These are phyloP conservation scores for Parascotia fuliginaria DNA, from an alignment of 2,888 invertebrate genomes.

Conservation along the genomic window DNA sequence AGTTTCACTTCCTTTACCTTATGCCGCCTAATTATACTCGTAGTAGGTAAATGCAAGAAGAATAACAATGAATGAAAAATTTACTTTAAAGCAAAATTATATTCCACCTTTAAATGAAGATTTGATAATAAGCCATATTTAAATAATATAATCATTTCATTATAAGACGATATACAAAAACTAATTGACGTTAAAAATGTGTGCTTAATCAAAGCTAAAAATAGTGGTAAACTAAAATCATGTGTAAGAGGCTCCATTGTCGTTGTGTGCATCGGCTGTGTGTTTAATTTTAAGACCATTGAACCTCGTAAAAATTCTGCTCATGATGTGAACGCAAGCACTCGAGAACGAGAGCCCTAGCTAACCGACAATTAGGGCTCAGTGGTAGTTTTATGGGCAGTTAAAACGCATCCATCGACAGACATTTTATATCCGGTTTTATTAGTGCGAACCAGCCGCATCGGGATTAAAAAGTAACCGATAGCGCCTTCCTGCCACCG, in stretches of 20 bases:
- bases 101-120: no score
- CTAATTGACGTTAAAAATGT: no score
- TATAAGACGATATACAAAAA: no score
- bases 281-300: slow-evolving; percentile 62
- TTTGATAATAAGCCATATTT: no score
- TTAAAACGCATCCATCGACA: slow-evolving; percentile 68
- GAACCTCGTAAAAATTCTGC: slow-evolving; percentile 51
- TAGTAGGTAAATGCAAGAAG: no score
- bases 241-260: slow-evolving; percentile 23
- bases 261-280: slow-evolving; percentile 45
- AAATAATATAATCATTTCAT: no score
- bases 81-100: no score
- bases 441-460: slow-evolving; percentile 45
- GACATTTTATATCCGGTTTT: slow-evolving; percentile 71
- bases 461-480: slow-evolving; percentile 50
- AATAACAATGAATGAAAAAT: no score
- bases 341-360: slow-evolving; percentile 50
- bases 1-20: no score
- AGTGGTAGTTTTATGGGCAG: slow-evolving; percentile 72
- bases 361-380: slow-evolving; percentile 70
- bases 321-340: slow-evolving; percentile 54
- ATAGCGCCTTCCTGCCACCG: slow-evolving; percentile 46
- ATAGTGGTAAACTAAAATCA: slow-evolving; percentile 39
- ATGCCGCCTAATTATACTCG: no score
- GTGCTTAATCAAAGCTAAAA: slow-evolving; percentile 14